Evolutionary conservation across 1,140 invertebrate species (phyloP).

Genomic region (Pomacea maculata): DNA sequence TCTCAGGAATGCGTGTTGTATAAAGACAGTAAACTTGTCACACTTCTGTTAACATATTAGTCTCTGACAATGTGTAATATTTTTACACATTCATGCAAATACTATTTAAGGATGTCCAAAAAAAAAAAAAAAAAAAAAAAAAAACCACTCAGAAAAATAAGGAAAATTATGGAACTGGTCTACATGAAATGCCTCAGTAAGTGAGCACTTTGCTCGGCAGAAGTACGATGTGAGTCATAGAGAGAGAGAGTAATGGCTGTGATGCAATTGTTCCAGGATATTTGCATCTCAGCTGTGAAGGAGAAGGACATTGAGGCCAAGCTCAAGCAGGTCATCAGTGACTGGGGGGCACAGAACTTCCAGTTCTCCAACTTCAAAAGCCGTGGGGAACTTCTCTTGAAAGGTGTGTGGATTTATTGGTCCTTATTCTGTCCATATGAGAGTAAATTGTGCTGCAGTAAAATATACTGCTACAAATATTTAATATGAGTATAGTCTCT

Average conservation of each 20-base stretch:
- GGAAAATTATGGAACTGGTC: too few species aligned
- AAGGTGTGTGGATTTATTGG: conserved; percentile 69
- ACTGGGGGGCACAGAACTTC: conserved; percentile 93
- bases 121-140: too few species aligned
- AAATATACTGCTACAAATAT: background rate
- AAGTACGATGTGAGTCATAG: background rate
- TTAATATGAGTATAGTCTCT: background rate
- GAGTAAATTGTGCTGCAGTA: background rate
- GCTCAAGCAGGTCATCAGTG: conserved; percentile 91
- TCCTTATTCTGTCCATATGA: background rate
- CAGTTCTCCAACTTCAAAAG: conserved; percentile 96
- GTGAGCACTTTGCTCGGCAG: too few species aligned
- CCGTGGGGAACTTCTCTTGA: conserved; percentile 87
- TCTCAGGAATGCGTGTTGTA: too few species aligned
- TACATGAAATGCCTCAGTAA: too few species aligned
- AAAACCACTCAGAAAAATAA: too few species aligned
- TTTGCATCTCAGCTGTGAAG: conserved; percentile 98
- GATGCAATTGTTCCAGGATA: conserved; percentile 73
- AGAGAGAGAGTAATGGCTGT: background rate
- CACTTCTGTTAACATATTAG: too few species aligned
- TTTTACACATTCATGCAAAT: too few species aligned
- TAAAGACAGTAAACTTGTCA: too few species aligned
- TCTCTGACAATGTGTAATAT: too few species aligned
- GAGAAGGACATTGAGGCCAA: conserved; percentile 98
- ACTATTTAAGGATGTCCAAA: too few species aligned